These are phyloP conservation scores for Eupelmus urozonus DNA, from an alignment of 2,888 invertebrate species.

Conservation along the genomic window DNA sequence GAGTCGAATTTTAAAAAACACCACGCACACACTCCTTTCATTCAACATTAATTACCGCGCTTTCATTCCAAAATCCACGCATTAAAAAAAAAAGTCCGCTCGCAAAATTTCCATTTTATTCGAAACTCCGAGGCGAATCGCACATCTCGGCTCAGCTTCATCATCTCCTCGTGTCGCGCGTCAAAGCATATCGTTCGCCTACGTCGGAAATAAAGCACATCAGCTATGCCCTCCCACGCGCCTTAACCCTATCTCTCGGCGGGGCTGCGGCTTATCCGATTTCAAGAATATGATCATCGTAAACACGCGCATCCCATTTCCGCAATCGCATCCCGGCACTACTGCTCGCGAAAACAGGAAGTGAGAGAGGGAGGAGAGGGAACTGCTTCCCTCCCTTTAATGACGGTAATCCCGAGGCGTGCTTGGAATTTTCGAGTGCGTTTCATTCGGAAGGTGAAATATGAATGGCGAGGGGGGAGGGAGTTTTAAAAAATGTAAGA, in stretches of 20 bases:
- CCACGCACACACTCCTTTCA: too few species aligned
- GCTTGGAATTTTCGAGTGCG: slow-evolving; percentile 12
- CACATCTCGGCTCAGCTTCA: not conserved
- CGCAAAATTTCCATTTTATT: too few species aligned
- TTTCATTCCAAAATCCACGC: not conserved
- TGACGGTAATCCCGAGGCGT: slow-evolving; percentile 14
- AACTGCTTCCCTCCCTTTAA: not conserved
- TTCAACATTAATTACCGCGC: not conserved
- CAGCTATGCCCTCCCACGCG: not conserved
- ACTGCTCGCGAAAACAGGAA: not conserved
- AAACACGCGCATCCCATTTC: slow-evolving; percentile 49
- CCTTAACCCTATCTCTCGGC: slow-evolving; percentile 3
- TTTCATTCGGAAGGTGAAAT: slow-evolving; percentile 10
- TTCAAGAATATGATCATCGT: slow-evolving; percentile 54
- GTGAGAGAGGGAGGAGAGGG: not conserved
- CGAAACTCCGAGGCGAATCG: not conserved
- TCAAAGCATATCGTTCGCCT: slow-evolving; percentile 31
- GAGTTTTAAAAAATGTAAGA: slow-evolving; percentile 41
- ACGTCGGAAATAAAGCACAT: slow-evolving; percentile 43
- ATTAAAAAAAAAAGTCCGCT: too few species aligned
- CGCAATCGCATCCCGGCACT: slow-evolving; percentile 43
- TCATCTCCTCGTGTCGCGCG: not conserved
- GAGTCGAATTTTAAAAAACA: too few species aligned
- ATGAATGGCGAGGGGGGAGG: slow-evolving; percentile 25
- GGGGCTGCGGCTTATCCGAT: slow-evolving; percentile 46